Evolutionary conservation across 2,888 invertebrate genomes (phyloP), one percentile per base, ranked within the genome.

Genomic region (Adelognathus sp.): DNA sequence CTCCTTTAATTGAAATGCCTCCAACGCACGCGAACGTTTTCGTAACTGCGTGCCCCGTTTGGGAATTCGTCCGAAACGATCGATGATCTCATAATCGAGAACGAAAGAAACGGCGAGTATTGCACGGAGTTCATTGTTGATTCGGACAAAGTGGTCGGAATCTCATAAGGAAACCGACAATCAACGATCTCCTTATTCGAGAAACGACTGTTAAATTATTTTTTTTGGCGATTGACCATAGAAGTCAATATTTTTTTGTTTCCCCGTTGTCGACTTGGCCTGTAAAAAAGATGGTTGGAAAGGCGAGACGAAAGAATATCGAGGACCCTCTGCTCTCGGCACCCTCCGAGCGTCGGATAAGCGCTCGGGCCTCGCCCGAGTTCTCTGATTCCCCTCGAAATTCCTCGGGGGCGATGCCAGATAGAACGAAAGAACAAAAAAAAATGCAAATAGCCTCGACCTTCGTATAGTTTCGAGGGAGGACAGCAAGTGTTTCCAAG

Each of bases 1-100:
- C 84, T n/a, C n/a, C n/a, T 88, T 86, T 88, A 87, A 89, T 88
- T 88, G 87, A 84, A 87, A 85, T 85, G 84, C 84, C 81, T 81
- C 83, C 27, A 71, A 60, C 82, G 79, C 88, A 87, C 85, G 87
- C 88, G 46, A 79, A 82, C 86, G 81, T 82, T n/a, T 84, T 86
- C 77, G 85, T 87, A 87, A 85, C 83, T 84, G 84, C 81, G 82
- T 77, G 81, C 81, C 82, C 82, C 83, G 16, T 84, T 85, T 83
- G 76, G 83, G 86, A 88, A 87, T 88, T 86, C 84, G 83, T 85
- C 85, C 83, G 83, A 84, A 86, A 81, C 80, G 82, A 84, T 87
- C 81, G 82, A 85, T 87, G 81, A 84, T 81, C 81, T 82, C 82
- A 82, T 79, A 56, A 76, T 76, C 63, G 56, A 41, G 52, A 29